A percentile compares a stretch with the other conserved stretches of the same genome.
Conservation (phyloP, 2,797 vertebrate genomes). For the Acridotheres tristis region DNA sequence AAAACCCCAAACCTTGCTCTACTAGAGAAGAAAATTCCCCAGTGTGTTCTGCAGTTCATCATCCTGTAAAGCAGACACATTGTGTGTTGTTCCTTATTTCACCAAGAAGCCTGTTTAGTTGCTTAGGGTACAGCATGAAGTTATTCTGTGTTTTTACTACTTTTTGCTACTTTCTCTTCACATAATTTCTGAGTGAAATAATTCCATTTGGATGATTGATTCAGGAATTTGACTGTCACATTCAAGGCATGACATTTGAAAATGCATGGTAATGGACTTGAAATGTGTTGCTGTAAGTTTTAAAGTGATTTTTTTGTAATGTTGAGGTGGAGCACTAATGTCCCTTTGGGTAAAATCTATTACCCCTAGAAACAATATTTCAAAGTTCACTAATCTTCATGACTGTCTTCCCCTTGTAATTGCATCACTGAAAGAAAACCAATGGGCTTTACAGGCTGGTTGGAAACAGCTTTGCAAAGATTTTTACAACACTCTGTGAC, state of each 20-base stretch:
- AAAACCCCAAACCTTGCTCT: background rate
- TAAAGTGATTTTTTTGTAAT: background rate
- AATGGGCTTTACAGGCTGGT: background rate
- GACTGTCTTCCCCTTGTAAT: background rate
- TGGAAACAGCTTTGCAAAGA: background rate
- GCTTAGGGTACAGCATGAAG: background rate
- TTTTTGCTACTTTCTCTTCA: conserved; percentile 6
- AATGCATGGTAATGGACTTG: conserved; percentile 17
- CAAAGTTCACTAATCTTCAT: conserved; percentile 8
- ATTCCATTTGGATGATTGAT: conserved; percentile 39
- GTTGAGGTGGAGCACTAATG: conserved; percentile 4
- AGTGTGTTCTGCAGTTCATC: background rate
- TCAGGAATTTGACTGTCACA: conserved; percentile 40
- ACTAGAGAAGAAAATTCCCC: background rate
- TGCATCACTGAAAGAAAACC: background rate
- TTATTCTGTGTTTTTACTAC: conserved; percentile 10
- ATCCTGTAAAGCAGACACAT: background rate
- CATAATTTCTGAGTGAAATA: conserved; percentile 29
- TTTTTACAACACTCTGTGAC: background rate
- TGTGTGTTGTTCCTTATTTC: background rate
- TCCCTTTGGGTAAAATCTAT: background rate
- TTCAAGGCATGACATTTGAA: conserved; percentile 35
- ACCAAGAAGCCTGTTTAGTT: background rate
- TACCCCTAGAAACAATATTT: conserved; percentile 13
- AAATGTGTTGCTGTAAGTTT: conserved; percentile 33